These are phyloP conservation scores for Passer montanus DNA, from an alignment of 2,113 vertebrate species.

Conservation along the genomic window DNA sequence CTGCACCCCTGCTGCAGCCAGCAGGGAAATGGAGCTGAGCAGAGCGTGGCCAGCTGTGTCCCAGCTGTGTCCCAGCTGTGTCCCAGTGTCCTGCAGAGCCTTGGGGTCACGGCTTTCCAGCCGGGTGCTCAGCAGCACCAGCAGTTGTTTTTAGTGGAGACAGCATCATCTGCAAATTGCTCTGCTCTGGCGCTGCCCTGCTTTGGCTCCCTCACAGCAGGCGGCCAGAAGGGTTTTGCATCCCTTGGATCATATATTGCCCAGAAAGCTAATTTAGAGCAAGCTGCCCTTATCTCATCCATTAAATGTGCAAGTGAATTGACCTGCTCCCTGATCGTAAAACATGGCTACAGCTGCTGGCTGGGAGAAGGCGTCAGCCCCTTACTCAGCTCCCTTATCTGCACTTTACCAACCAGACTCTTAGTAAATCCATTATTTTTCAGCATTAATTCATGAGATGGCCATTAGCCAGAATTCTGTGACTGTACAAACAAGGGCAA, in stretches of 20 bases:
- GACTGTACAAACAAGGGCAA: not conserved
- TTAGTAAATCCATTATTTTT: constrained; percentile 32
- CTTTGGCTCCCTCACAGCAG: not conserved
- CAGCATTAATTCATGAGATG: constrained; percentile 22
- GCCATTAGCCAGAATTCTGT: not conserved
- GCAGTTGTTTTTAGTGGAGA: not conserved
- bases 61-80: not conserved
- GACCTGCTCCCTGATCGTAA: not conserved
- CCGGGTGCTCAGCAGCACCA: not conserved
- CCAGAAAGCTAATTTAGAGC: constrained; percentile 22
- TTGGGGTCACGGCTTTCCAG: not conserved
- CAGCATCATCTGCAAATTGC: not conserved
- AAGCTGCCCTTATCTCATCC: constrained; percentile 27
- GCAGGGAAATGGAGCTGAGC: not conserved
- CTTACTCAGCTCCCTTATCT: constrained; percentile 30
- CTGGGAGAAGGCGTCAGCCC: not conserved
- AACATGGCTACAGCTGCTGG: not conserved
- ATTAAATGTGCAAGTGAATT: constrained; percentile 22
- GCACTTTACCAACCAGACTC: constrained; percentile 12
- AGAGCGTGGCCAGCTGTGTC: not conserved
- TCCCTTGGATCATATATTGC: not conserved
- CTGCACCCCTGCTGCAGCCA: not conserved
- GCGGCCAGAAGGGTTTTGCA: not conserved
- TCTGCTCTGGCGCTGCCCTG: not conserved
- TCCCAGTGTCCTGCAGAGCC: not conserved